Percentiles rank a stretch among this genome's conserved stretches.
Evolutionary conservation across 1,140 invertebrate genomes (phyloP).

Genomic region (Triops longicaudatus): DNA sequence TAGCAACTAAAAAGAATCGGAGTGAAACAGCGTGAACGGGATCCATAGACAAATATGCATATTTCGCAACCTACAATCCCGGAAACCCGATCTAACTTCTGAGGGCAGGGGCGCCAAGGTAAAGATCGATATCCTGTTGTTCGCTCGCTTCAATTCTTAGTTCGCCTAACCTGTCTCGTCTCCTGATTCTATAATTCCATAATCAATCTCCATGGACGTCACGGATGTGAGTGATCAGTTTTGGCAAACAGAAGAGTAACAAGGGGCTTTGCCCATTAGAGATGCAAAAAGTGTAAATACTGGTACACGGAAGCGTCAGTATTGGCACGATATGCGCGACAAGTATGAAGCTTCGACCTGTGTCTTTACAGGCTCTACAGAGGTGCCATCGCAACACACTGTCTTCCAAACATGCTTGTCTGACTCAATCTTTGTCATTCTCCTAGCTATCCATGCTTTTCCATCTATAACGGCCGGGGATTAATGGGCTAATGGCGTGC

Average conservation of each 20-base stretch:
- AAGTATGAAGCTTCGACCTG: background rate
- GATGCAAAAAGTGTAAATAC: conserved; percentile 2
- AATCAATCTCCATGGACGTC: background rate
- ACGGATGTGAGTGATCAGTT: background rate
- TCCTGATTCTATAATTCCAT: background rate
- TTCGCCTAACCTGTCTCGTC: conserved; percentile 1
- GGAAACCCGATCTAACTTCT: background rate
- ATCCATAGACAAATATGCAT: no score
- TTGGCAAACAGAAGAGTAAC: background rate
- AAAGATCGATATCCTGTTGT: background rate
- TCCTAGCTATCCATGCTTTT: background rate
- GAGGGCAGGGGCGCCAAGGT: background rate
- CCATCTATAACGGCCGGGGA: background rate
- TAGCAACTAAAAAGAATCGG: no score
- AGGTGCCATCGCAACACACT: conserved; percentile 4
- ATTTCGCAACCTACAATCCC: background rate
- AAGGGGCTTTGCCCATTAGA: background rate
- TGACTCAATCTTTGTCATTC: background rate
- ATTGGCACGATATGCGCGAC: background rate
- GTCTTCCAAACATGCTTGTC: background rate
- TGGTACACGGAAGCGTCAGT: background rate
- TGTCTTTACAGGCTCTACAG: background rate
- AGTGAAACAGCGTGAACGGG: no score
- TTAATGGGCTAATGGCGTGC: conserved; percentile 14
- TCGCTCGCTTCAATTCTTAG: background rate